Percentiles rank a stretch among this genome's conserved stretches.
Conservation (phyloP, 2,113 vertebrate genomes). For the Lepidothrix coronata region DNA sequence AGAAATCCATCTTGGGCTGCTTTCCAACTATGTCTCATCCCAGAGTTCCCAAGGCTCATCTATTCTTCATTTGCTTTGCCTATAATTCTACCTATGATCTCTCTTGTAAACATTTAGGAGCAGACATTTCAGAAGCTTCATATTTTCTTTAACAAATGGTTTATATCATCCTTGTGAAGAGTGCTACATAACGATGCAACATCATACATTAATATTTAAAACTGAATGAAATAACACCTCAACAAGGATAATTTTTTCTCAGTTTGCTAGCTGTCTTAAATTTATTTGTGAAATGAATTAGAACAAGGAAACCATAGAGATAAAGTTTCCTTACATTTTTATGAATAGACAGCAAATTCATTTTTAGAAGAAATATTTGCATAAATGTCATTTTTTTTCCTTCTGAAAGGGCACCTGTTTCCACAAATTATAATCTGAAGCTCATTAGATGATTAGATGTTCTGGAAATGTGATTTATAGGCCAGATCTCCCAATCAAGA, state of each 20-base stretch:
- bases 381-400: not conserved
- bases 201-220: slow-evolving; percentile 74
- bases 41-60: not conserved
- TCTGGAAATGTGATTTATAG: slow-evolving; percentile 17
- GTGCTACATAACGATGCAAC: slow-evolving; percentile 65
- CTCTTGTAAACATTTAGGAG: slow-evolving; percentile 61
- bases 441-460: slow-evolving; percentile 43
- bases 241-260: slow-evolving; percentile 65
- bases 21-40: not conserved
- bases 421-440: slow-evolving; percentile 12
- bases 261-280: slow-evolving; percentile 58
- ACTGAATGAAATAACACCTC: slow-evolving; percentile 68
- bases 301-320: slow-evolving; percentile 15
- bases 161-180: slow-evolving; percentile 60
- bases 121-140: slow-evolving; percentile 58
- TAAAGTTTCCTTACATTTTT: slow-evolving; percentile 27
- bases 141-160: slow-evolving; percentile 55
- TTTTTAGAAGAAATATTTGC: slow-evolving; percentile 41
- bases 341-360: slow-evolving; percentile 5
- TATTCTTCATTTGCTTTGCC: slow-evolving; percentile 35
- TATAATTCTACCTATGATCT: slow-evolving; percentile 55
- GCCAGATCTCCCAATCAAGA: slow-evolving; percentile 13
- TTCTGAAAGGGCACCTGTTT: slow-evolving; percentile 29
- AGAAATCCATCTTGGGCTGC: not conserved
- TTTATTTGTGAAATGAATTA: slow-evolving; percentile 59